Evolutionary conservation across 2,888 invertebrate genomes (phyloP).

Genomic region (Machimus atricapillus): DNA sequence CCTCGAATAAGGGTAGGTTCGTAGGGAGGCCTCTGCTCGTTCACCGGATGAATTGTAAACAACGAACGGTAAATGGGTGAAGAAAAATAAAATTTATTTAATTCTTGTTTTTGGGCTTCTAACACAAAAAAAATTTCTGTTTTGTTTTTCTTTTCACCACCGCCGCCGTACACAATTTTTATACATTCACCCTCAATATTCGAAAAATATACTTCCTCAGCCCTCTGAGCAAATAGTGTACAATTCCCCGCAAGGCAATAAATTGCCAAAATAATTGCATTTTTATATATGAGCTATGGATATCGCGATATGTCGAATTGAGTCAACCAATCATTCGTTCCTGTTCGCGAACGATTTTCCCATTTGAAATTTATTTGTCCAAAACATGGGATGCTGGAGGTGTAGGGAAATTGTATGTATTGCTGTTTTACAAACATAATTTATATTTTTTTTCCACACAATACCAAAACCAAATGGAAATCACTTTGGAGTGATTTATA

Average conservation of each 20-base stretch:
- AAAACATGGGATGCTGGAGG: neutral
- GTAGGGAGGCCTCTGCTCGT: neutral
- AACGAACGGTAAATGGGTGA: conserved; percentile 17
- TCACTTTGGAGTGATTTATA: neutral
- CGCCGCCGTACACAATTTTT: neutral
- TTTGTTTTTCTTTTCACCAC: neutral
- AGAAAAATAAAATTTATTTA: conserved; percentile 33
- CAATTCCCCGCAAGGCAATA: neutral
- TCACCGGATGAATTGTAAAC: conserved; percentile 20
- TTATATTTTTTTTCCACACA: neutral
- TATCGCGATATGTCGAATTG: neutral
- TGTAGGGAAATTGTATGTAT: neutral
- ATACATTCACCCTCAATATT: neutral
- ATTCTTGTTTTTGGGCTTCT: neutral
- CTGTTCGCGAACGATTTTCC: neutral
- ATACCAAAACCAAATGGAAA: neutral
- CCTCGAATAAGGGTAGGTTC: neutral
- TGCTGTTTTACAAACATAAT: neutral
- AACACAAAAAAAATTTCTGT: neutral
- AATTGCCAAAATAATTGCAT: conserved; percentile 21
- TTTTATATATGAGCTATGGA: conserved; percentile 7
- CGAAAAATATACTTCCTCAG: neutral
- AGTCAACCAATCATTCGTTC: conserved; percentile 8
- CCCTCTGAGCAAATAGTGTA: neutral
- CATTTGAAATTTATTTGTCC: neutral